A percentile compares a stretch with the other conserved stretches of the same genome.
These are phyloP conservation scores for Chaenogobius annularis DNA, from an alignment of 2,113 vertebrate species.

Conservation along the genomic window DNA sequence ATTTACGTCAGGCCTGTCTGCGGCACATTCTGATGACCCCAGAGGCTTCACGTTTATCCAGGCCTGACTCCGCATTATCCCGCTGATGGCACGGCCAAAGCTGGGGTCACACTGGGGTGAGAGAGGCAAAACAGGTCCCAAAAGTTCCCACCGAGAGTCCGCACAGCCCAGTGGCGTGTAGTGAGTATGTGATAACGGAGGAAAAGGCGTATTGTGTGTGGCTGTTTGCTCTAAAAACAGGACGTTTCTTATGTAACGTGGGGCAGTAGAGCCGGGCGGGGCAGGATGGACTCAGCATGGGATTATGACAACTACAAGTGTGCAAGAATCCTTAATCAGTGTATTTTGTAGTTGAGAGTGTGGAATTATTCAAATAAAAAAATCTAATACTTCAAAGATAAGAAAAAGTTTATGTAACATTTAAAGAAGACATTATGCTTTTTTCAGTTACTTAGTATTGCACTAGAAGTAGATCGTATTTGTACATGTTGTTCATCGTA, in stretches of 20 bases:
- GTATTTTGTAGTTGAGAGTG: background rate
- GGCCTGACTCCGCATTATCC: conserved; percentile 20
- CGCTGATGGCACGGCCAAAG: background rate
- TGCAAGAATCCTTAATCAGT: background rate
- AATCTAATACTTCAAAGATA: too few species aligned
- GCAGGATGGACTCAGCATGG: background rate
- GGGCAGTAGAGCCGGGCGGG: background rate
- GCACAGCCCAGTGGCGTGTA: conserved; percentile 4
- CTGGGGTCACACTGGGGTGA: conserved; percentile 15
- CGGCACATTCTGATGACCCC: background rate
- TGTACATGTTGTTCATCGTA: too few species aligned
- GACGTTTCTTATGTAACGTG: conserved; percentile 19
- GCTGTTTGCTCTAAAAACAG: conserved; percentile 63
- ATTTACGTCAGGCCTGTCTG: background rate
- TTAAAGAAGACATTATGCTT: too few species aligned
- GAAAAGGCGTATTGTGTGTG: conserved; percentile 34
- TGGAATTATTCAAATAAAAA: background rate
- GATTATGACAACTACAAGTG: background rate
- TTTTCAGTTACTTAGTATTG: too few species aligned
- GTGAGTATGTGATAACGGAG: conserved; percentile 19
- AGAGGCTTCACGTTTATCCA: background rate
- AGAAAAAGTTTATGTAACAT: too few species aligned
- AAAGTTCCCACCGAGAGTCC: conserved; percentile 22
- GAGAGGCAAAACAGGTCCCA: conserved; percentile 16
- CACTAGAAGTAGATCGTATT: too few species aligned